phyloP scores from a whole-genome alignment of 2,888 invertebrate genomes.

The Atherix ibis region DNA sequence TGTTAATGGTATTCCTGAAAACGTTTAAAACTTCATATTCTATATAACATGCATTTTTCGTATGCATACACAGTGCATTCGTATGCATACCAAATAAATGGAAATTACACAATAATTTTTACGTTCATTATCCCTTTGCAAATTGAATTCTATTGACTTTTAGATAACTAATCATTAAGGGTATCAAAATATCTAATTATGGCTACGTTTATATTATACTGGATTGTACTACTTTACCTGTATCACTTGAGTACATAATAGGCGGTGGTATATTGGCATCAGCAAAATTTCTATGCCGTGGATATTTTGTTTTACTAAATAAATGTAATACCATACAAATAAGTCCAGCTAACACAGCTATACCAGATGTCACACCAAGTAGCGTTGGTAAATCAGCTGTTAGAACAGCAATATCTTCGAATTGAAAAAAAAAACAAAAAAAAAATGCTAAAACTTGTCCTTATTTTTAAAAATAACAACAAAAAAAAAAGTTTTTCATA shows the following conservation, averaged over 20 bases:
- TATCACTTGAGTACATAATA: conserved; percentile 71
- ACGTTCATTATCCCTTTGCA: too few species aligned
- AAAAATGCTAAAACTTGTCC: background rate
- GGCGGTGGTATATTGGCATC: conserved; percentile 74
- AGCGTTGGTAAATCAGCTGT: conserved; percentile 74
- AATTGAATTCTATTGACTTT: too few species aligned
- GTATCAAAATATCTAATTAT: too few species aligned
- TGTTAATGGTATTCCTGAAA: conserved; percentile 41
- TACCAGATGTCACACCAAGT: conserved; percentile 69
- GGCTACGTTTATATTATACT: too few species aligned
- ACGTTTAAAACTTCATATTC: conserved; percentile 10
- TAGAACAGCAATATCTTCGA: conserved; percentile 62
- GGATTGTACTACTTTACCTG: too few species aligned
- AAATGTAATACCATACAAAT: conserved; percentile 80
- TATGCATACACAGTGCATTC: too few species aligned
- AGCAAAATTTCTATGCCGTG: conserved; percentile 58
- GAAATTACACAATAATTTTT: too few species aligned
- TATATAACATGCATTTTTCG: too few species aligned
- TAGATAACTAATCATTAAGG: too few species aligned
- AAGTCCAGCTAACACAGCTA: conserved; percentile 69
- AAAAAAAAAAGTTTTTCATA: too few species aligned
- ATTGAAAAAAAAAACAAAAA: conserved; percentile 7
- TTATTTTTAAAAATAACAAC: too few species aligned
- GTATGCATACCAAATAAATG: too few species aligned
- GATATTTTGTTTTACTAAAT: conserved; percentile 47